Conservation (phyloP, 2,888 invertebrate species). For the Aethes cnicana region DNA sequence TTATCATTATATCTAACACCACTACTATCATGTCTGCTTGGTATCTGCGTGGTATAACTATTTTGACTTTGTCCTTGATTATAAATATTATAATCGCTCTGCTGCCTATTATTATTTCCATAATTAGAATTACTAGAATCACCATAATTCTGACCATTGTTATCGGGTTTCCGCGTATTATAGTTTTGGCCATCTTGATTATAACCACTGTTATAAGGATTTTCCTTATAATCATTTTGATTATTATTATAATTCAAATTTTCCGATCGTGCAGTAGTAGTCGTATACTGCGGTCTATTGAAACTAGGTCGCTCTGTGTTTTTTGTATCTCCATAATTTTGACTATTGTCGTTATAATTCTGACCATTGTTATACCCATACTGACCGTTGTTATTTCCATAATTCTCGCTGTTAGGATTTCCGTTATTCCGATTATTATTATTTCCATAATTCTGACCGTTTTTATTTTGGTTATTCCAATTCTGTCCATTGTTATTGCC, state of each 20-base stretch:
- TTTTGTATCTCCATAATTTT: no score
- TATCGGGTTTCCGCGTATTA: neutral
- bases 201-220: neutral
- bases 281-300: no score
- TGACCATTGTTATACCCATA: constrained; percentile 1
- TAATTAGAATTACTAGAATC: neutral
- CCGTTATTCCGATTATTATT: constrained; percentile 2
- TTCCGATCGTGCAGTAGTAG: no score
- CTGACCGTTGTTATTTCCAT: neutral
- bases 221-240: neutral
- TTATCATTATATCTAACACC: constrained; percentile 1
- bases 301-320: no score
- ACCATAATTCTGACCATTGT: neutral
- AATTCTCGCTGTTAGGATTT: no score
- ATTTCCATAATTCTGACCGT: neutral
- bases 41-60: constrained; percentile 8
- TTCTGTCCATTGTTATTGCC: constrained; percentile 3
- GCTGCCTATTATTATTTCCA: constrained; percentile 2
- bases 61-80: neutral
- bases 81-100: neutral
- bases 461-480: neutral
- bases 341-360: neutral
- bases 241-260: neutral
- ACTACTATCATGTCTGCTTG: neutral
- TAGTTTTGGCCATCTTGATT: no score